These are phyloP conservation scores for Coptotermes formosanus DNA, from an alignment of 1,140 invertebrate species.

Conservation along the genomic window DNA sequence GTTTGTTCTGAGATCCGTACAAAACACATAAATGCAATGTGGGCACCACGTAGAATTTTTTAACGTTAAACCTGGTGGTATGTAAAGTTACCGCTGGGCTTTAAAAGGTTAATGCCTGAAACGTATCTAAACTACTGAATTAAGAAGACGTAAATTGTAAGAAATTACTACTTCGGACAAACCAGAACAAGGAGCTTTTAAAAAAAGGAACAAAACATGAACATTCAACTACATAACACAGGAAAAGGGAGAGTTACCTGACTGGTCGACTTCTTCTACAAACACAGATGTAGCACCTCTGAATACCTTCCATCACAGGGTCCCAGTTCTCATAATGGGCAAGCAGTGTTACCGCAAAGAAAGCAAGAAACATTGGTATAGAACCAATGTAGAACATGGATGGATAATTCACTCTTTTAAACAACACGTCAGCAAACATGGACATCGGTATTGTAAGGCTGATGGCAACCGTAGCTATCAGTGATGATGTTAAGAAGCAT, in stretches of 20 bases:
- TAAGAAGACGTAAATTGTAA: neutral
- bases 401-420: slow-evolving; percentile 72
- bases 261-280: slow-evolving; percentile 23
- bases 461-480: slow-evolving; percentile 79
- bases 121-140: too few species aligned
- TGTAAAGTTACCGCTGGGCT: too few species aligned
- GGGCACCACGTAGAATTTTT: too few species aligned
- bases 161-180: neutral
- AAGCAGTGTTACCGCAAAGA: slow-evolving; percentile 71
- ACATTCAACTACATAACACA: neutral
- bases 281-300: slow-evolving; percentile 30
- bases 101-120: too few species aligned
- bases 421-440: slow-evolving; percentile 75
- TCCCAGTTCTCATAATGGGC: slow-evolving; percentile 85
- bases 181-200: neutral
- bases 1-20: too few species aligned
- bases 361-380: slow-evolving; percentile 74
- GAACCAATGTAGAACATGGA: slow-evolving; percentile 77
- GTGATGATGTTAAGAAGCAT: slow-evolving; percentile 84
- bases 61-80: too few species aligned
- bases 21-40: too few species aligned
- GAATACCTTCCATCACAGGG: slow-evolving; percentile 60
- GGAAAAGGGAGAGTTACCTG: slow-evolving; percentile 20
- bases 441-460: slow-evolving; percentile 83
- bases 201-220: neutral